Percentiles rank a stretch among this genome's conserved stretches.
These are phyloP conservation scores for Drosophila borborema DNA, from an alignment of 2,888 invertebrate species.

Conservation along the genomic window DNA sequence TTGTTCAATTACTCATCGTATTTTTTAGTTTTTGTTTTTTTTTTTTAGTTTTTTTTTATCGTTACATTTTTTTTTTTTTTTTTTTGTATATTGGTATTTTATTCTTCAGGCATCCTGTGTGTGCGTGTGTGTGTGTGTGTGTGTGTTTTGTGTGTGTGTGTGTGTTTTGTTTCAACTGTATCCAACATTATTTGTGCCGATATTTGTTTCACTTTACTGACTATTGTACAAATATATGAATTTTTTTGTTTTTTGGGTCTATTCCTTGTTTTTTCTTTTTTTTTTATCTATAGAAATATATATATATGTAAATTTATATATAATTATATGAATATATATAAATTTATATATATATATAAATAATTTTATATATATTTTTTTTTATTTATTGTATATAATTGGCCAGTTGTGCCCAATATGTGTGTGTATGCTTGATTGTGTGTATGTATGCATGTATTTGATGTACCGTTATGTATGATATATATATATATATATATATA, in stretches of 20 bases:
- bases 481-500: conserved; percentile 34
- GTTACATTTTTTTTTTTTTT: conserved; percentile 28
- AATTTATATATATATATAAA: conserved; percentile 33
- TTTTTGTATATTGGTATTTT: conserved; percentile 47
- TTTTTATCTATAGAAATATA: conserved; percentile 52
- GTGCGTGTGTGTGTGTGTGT: background rate
- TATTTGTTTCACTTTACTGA: conserved; percentile 32
- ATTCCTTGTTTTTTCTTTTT: conserved; percentile 6
- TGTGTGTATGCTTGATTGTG: background rate
- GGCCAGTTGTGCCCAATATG: conserved; percentile 40
- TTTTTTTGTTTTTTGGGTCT: conserved; percentile 8
- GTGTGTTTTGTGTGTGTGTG: conserved; percentile 14
- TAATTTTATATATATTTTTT: background rate
- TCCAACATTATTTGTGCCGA: conserved; percentile 20
- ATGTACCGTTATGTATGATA: background rate
- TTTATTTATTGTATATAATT: conserved; percentile 45
- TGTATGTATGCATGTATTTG: conserved; percentile 7
- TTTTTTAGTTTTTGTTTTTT: conserved; percentile 12
- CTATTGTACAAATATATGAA: conserved; percentile 55
- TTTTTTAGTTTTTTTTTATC: conserved; percentile 3
- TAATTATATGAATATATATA: conserved; percentile 20
- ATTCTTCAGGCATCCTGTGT: conserved; percentile 27
- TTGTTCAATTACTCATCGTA: conserved; percentile 38
- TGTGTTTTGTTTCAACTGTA: conserved; percentile 37
- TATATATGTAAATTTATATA: conserved; percentile 50